These are phyloP conservation scores for Macropus fuliginosus DNA, from an alignment of 2,797 vertebrate genomes.

Conservation along the genomic window DNA sequence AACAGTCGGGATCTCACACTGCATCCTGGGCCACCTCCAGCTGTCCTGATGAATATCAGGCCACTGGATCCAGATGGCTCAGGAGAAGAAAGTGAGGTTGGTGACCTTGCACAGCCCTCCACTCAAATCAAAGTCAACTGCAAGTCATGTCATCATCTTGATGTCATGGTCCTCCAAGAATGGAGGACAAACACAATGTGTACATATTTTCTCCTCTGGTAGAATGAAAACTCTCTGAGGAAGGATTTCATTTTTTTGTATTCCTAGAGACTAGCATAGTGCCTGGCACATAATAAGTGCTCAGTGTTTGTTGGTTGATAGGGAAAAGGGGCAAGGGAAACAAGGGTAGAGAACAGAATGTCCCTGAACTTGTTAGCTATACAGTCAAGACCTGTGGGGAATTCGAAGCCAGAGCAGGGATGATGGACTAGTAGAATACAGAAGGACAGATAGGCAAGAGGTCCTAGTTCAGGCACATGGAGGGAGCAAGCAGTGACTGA, in stretches of 20 bases:
- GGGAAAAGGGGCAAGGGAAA: neutral
- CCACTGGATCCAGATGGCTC: too few relatives aligned
- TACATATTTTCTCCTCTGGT: neutral
- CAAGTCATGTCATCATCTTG: too few relatives aligned
- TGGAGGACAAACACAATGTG: too few relatives aligned
- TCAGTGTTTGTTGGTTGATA: neutral
- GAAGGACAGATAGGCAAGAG: neutral
- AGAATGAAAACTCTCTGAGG: neutral
- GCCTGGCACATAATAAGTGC: neutral
- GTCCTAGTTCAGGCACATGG: neutral
- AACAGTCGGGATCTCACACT: too few relatives aligned
- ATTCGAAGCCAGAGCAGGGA: neutral
- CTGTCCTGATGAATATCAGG: too few relatives aligned
- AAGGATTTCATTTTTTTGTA: neutral
- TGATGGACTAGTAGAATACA: neutral
- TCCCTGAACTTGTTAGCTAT: neutral
- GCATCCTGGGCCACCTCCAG: too few relatives aligned
- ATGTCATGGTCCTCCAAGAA: too few relatives aligned
- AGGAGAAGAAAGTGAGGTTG: too few relatives aligned
- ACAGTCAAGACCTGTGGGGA: neutral
- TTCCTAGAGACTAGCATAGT: neutral
- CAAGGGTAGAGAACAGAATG: neutral
- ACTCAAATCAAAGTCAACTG: too few relatives aligned
- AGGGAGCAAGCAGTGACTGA: too few relatives aligned
- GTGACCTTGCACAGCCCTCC: too few relatives aligned